Evolutionary conservation across 2,888 invertebrate species (phyloP).

Genomic region (Tortrix viridana): DNA sequence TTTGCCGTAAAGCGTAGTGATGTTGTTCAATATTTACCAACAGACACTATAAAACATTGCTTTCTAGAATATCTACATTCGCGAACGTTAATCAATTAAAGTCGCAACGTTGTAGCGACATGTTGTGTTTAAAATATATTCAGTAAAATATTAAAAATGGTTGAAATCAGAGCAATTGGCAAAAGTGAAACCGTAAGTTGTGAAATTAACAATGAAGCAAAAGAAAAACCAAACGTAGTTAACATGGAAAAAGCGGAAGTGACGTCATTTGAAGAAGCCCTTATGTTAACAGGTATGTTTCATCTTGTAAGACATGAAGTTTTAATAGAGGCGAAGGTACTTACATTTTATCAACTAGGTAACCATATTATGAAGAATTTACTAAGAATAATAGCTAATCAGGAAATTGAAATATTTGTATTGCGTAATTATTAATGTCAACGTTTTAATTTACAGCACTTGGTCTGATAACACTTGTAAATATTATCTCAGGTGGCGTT

Average conservation of each 20-base stretch:
- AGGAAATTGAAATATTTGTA: not conserved
- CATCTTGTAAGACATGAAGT: not conserved
- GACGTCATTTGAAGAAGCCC: constrained; percentile 35
- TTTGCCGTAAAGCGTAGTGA: not conserved
- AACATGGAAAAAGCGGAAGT: constrained; percentile 4
- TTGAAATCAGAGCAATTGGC: not conserved
- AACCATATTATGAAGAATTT: no score
- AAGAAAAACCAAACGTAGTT: not conserved
- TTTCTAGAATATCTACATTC: constrained; percentile 6
- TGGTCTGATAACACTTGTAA: not conserved
- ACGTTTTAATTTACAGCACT: not conserved
- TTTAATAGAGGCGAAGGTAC: no score
- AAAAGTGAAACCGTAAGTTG: constrained; percentile 10
- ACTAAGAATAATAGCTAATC: no score
- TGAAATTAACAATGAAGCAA: constrained; percentile 6
- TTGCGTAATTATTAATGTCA: not conserved
- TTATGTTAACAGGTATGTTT: constrained; percentile 32
- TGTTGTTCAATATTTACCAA: constrained; percentile 28
- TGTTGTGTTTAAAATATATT: constrained; percentile 4
- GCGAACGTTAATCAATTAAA: not conserved
- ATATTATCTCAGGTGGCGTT: not conserved
- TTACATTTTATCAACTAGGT: no score
- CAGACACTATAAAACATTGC: constrained; percentile 7
- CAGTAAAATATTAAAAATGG: constrained; percentile 9
- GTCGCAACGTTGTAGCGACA: constrained; percentile 1